Base-by-base conservation (phyloP, 2,113 vertebrate species). In the Phylloscopus trochiloides region DNA sequence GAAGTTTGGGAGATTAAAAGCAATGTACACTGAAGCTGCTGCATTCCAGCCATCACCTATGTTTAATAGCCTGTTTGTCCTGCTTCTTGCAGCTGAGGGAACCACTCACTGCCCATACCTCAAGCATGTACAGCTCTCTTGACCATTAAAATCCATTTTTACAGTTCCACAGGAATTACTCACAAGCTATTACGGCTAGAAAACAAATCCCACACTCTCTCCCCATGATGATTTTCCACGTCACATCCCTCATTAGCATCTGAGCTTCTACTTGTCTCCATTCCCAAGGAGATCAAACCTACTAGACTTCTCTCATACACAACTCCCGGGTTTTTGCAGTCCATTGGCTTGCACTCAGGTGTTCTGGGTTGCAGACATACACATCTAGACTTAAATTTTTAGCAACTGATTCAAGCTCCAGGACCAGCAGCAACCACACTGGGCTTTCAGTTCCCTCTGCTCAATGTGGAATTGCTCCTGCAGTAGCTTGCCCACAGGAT, bases 381-480 rank as follows among this genome's bases (percentile, higher is more conserved):
- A n/a, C 19, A 16, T n/a, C 34, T 50, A 8, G 13, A 29, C 1
- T 24, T 4, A 43, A 73, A 32, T 12, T n/a, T 48, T 57, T 7
- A n/a, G 32, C 15, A 70, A 31, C 6, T 32, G 22, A 28, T 34
- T 52, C 32, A 9, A 70, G 26, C 26, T 91, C 38, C 48, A 68
- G 43, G 18, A 62, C 7, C 38, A 31, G 38, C 4, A 81, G 40
- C 19, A 77, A 7, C 12, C 40, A 47, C 43, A 50, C 14, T 1
- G 3, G 14, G 24, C 26, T 48, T 80, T 42, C 26, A 51, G 19
- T 19, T 51, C 16, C 10, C 59, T 40, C 38, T 25, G 15, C 3
- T 5, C 0, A 1, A 9, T 1, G 22, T 2, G 55, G 12, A 61
- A 13, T 4, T 17, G 9, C 40, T 73, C 10, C 62, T 20, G 12